A percentile compares a stretch with the other conserved stretches of the same genome.
Evolutionary conservation across 2,797 vertebrate genomes (phyloP).

Genomic region (Sebastes melanostomus): DNA sequence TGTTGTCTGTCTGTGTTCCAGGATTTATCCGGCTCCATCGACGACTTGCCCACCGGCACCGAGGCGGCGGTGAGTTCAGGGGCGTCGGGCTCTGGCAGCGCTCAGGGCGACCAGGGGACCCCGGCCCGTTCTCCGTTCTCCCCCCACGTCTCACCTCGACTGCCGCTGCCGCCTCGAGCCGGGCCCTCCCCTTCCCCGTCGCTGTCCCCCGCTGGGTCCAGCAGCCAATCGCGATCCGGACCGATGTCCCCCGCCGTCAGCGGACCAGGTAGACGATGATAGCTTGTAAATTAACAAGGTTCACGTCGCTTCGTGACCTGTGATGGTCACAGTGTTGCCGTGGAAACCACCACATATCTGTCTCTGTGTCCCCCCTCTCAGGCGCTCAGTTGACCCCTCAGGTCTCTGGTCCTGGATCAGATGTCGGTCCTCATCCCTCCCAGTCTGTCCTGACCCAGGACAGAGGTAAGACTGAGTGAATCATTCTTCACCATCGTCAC

Average conservation of each 20-base stretch:
- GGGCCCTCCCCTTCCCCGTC: constrained; percentile 90
- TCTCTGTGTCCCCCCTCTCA: constrained; percentile 52
- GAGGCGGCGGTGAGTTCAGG: constrained; percentile 92
- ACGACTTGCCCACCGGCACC: constrained; percentile 93
- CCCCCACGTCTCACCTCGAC: constrained; percentile 91
- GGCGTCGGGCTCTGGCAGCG: constrained; percentile 89
- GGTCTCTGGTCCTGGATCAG: constrained; percentile 88
- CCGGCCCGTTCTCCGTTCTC: constrained; percentile 94
- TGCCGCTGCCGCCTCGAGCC: constrained; percentile 84
- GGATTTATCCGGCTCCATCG: constrained; percentile 96
- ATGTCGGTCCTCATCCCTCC: constrained; percentile 88
- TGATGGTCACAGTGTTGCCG: background rate
- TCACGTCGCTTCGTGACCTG: background rate
- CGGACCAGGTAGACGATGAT: constrained; percentile 83
- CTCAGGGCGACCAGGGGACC: constrained; percentile 92
- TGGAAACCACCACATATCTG: background rate
- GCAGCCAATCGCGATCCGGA: constrained; percentile 90
- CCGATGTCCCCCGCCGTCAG: constrained; percentile 91
- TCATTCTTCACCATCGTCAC: too few species aligned
- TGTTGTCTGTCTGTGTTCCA: constrained; percentile 58
- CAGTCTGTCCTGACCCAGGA: constrained; percentile 94
- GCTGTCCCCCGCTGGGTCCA: constrained; percentile 90
- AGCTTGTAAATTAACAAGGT: background rate
- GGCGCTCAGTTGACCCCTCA: constrained; percentile 91
- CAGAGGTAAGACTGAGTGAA: constrained; percentile 82